Evolutionary conservation across 2,797 vertebrate species (phyloP).

Genomic region (Sebastes goodei): DNA sequence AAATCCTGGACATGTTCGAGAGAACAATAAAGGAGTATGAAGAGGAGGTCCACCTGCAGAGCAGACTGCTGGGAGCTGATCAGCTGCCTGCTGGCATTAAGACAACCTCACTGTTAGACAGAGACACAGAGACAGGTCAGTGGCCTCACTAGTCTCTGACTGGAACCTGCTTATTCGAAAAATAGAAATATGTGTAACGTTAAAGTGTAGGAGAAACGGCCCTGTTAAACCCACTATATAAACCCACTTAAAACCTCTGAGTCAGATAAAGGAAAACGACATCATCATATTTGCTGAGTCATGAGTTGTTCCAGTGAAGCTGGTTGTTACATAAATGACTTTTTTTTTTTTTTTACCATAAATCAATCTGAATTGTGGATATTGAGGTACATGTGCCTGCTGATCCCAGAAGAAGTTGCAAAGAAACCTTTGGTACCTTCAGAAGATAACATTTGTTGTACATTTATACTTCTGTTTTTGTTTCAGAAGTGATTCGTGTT

Average conservation of each 20-base stretch:
- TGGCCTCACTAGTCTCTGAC: no score
- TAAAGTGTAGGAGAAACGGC: not conserved
- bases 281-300: not conserved
- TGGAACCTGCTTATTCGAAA: no score
- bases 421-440: no score
- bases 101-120: not conserved
- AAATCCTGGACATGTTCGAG: conserved; percentile 16
- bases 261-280: not conserved
- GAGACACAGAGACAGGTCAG: no score
- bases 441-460: not conserved
- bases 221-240: not conserved
- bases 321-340: not conserved
- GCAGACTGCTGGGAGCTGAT: not conserved
- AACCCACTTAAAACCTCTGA: not conserved
- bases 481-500: not conserved
- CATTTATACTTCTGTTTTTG: not conserved
- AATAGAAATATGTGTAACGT: no score
- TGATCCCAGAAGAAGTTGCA: not conserved
- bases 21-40: conserved; percentile 19
- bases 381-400: not conserved
- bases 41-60: conserved; percentile 3
- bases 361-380: not conserved
- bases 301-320: not conserved
- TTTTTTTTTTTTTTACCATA: no score
- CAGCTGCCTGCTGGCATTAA: not conserved